Evolutionary conservation across 2,113 vertebrate genomes (phyloP), one percentile per base, ranked within the genome.

Genomic region (Rhodinocichla rosea): DNA sequence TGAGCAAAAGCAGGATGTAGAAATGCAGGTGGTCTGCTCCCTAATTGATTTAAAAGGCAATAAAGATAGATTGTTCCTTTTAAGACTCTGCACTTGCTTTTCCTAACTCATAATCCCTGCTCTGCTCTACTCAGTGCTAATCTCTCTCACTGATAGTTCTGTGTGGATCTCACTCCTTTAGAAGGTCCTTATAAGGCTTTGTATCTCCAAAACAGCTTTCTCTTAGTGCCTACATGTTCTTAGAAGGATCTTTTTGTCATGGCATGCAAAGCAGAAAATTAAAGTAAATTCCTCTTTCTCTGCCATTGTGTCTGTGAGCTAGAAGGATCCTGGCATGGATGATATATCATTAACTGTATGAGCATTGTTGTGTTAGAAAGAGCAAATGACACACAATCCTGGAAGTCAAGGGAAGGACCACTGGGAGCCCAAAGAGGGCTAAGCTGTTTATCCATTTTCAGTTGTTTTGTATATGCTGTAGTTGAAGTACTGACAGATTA

Each of bases 1-100:
- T 67, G 91, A 95, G 78, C 57, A 87, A 90, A 93, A 83, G 23
- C 78, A 92, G 90, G 79, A 85, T 44, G 77, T 64, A 65, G 70
- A 91, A 94, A 76, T 80, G 84, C 63, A 92, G 75, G 89, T 91
- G 89, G 75, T 95, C 84, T 74, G 59, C 64, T 39, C 33, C 15
- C 42, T 90, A 69, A 83, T 47, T 94, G 55, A 52, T 93, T 92
- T 86, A 49, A 92, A 85, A 76, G 71, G 45, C 55, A 90, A 63
- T 77, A 92, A 89, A 95, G 68, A 89, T 6, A 78, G 69, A 56
- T 30, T 75, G 47, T 76, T 95, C 90, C 67, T 92, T 87, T 88
- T 86, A 83, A 91, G 75, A 52, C 13, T 5, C 24, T 20, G 19
- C 64, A 55, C 79, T 86, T 95, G 68, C 74, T 84, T 94, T 83